Base-by-base conservation (phyloP, 2,113 vertebrate species). In the Cranoglanis bouderius region DNA sequence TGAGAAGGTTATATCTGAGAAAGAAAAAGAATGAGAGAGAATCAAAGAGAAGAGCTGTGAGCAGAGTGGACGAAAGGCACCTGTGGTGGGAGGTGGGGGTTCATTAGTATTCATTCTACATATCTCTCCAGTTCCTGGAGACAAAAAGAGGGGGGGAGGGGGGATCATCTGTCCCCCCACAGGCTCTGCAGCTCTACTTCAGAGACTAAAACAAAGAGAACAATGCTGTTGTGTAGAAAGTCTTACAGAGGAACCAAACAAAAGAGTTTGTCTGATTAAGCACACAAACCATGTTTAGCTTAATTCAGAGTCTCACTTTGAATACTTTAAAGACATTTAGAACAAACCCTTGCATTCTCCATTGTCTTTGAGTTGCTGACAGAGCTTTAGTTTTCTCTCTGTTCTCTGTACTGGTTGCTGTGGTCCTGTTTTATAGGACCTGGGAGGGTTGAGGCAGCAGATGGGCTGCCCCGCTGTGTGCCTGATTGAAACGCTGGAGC, bases 401-500 rank as follows among this genome's bases (percentile, higher is more conserved):
- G 53, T 38, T 53, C 72, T 82, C 46, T 70, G n/a, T 74, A 53
- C 61, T 85, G 87, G 46, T 61, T 63, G 24, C 63, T 43, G 78
- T 53, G 84, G 90, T 86, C 78, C 85, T 88, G 72, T 92, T 94
- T 95, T 94, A 94, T 90, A 92, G 88, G 92, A 95, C 95, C 96
- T 96, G 96, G 94, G 98, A 97, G 97, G 94, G 95, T 93, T 93
- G 87, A 90, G 93, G 95, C 95, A 96, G 97, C 97, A 99, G 98
- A 99, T 99, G 97, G 97, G 95, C 96, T 96, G 95, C 95, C 96
- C 96, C 95, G 97, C 97, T 96, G 96, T 95, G 95, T 97, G 97
- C 96, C 97, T 98, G 97, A 97, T 97, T 97, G 96, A 96, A 98
- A 97, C 95, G 87, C 96, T 95, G 96, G 96, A 96, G 96, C 96